Base-by-base conservation (phyloP, 2,113 vertebrate species). In the Neoarius graeffei region DNA sequence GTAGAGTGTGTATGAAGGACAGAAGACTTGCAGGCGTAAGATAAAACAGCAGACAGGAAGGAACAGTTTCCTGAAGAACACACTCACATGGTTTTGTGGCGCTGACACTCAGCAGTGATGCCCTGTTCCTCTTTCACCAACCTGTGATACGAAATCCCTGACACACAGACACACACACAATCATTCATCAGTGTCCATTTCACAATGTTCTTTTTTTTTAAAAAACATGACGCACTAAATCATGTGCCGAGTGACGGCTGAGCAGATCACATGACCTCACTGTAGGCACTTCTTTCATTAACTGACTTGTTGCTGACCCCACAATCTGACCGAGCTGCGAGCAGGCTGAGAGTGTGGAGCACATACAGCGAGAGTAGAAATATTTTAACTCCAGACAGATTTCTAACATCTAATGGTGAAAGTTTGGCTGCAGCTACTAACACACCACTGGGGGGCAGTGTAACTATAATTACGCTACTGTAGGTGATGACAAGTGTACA, bases 91-190 rank as follows among this genome's bases (percentile, higher is more conserved):
- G 95, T 98, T 89, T 96, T 98, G 89, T 95, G 96, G 67, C 93
- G 93, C 30, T 93, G 91, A 83, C 89, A 95, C 85, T 95, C 93
- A 25, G 92, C 86, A 1, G 93, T 85, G 56, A 99, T 94, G 13
- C 97, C 97, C 90, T 99, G 98, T 89, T 99, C 98, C 0, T 97
- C 96, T 91, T 96, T 96, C 89, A 99, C 97, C 90, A 99, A 92
- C 83, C 98, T 95, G 93, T 99, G 97, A 94, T 96, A 99, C 7
- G 97, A 97, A 94, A 99, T 97, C 27, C 98, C 98, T 99, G 50
- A 10, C 59, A 88, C 56, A 82, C 48, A 89, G 27, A 67, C 13
- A 73, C 67, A 89, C 81, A 81, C 84, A 62, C 64, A 27, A 73
- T 7, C 20, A 80, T 79, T 80, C 14, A 69, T 15, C 23, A 1